Evolutionary conservation across 2,888 invertebrate species (phyloP), one percentile per base, ranked within the genome.

Genomic region (Sinhomidia bicolor): DNA sequence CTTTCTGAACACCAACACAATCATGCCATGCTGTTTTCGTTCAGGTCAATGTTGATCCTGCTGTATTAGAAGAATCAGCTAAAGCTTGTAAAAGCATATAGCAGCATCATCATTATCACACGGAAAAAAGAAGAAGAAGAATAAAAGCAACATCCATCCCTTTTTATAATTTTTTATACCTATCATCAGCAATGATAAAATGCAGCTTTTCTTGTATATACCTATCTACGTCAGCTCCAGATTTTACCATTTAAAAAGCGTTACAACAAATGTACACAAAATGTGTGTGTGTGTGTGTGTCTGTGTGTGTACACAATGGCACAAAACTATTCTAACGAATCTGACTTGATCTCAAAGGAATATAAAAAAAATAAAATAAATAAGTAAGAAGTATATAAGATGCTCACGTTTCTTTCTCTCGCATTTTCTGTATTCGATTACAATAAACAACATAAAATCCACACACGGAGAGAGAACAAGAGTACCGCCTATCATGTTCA

Each of bases 391-490:
- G 17, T 32, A n/a, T 41, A 12, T 36, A 57, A 57, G 57, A 79
- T 14, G 36, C 80, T 80, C 60, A 54, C 44, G 23, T 80, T 80
- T 60, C 80, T 60, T 80, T 36, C 79, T 62, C 60, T 79, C 60
- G 60, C 36, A 60, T 80, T 80, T 80, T 62, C 17, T 68, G 62
- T 82, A 82, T 82, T 65, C 65, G 29, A 62, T 82, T 82, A 68
- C 82, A 82, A 57, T 51, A 76, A 71, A 76, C 76, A 76, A n/a
- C n/a, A n/a, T 51, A 51, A 65, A 65, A 57, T 51, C 23, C 47
- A 51, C 14, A 71, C 20, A 71, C 12, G 14, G 3, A 47, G 26
- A n/a, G 1, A 47, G 47, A 47, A 76, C 23, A 76, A 26, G 29
- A 47, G 76, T 47, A 47, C 76, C 76, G 51, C 76, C 76, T 51